These are phyloP conservation scores for Onychorhynchus coronatus DNA, from an alignment of 2,113 vertebrate species.

Conservation along the genomic window DNA sequence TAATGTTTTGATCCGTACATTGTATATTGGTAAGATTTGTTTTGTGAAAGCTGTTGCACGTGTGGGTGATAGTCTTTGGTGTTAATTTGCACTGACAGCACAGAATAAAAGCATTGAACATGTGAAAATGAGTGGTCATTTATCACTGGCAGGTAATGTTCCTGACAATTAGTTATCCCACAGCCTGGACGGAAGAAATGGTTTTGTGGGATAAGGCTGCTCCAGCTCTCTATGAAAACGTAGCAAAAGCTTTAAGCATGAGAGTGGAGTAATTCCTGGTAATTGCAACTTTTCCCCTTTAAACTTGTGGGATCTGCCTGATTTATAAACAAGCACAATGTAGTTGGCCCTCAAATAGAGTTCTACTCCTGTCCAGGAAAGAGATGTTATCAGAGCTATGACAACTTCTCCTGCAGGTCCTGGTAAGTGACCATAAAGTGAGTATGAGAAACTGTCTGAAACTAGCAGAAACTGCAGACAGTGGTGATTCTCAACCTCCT, in stretches of 20 bases:
- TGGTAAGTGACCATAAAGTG: not conserved
- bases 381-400: not conserved
- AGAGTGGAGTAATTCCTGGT: not conserved
- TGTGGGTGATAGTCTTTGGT: slow-evolving; percentile 53
- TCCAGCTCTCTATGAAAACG: not conserved
- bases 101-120: slow-evolving; percentile 78
- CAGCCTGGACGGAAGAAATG: not conserved
- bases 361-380: slow-evolving; percentile 41
- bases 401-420: not conserved
- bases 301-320: slow-evolving; percentile 72
- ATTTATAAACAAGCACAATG: slow-evolving; percentile 75
- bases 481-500: not conserved
- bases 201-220: not conserved
- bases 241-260: not conserved
- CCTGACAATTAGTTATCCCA: not conserved
- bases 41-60: slow-evolving; percentile 48
- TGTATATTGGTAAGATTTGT: not conserved
- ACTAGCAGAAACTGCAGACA: not conserved
- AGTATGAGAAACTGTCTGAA: not conserved
- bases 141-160: not conserved
- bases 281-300: slow-evolving; percentile 27
- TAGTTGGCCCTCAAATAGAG: slow-evolving; percentile 73
- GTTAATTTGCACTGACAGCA: slow-evolving; percentile 61
- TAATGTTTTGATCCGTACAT: not conserved
- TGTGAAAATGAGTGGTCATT: slow-evolving; percentile 33